phyloP scores from a whole-genome alignment of 1,140 invertebrate genomes.

The Danaus plexippus region DNA sequence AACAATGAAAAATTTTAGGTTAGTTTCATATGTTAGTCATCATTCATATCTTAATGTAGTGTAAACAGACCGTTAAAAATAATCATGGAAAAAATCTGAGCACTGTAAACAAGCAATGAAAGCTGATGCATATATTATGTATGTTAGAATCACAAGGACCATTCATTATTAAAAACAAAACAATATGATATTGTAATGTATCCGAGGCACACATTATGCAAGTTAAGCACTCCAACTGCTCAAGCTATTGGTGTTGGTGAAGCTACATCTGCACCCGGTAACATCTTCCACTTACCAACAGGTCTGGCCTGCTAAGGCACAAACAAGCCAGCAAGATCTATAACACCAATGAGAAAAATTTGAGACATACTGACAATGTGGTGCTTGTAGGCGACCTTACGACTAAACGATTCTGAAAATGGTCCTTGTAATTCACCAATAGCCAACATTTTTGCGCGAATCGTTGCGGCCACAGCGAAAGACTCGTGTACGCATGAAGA shows the following conservation, averaged over 20 bases:
- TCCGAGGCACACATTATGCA: conserved; percentile 65
- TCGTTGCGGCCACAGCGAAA: conserved; percentile 37
- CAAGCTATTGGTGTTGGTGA: conserved; percentile 60
- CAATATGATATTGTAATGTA: conserved; percentile 42
- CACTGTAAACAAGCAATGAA: conserved; percentile 24
- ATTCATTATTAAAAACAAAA: conserved; percentile 63
- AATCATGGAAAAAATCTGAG: conserved; percentile 7
- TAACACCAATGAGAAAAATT: conserved; percentile 70
- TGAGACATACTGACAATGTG: conserved; percentile 60
- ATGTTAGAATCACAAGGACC: conserved; percentile 71
- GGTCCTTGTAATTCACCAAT: conserved; percentile 68
- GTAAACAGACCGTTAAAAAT: neutral
- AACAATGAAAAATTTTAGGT: conserved; percentile 7
- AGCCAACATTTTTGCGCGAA: conserved; percentile 67
- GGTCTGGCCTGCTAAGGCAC: conserved; percentile 79
- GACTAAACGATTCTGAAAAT: conserved; percentile 50
- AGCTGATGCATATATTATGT: neutral
- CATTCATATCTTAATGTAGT: no score
- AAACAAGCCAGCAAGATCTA: conserved; percentile 80
- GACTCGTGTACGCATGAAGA: conserved; percentile 40
- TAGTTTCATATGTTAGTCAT: conserved; percentile 17
- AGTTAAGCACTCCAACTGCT: conserved; percentile 63
- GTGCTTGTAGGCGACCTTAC: conserved; percentile 49
- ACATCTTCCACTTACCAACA: conserved; percentile 75
- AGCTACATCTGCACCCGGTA: conserved; percentile 55